Conservation (phyloP, 2,113 vertebrate species). For the Labrus mixtus region DNA sequence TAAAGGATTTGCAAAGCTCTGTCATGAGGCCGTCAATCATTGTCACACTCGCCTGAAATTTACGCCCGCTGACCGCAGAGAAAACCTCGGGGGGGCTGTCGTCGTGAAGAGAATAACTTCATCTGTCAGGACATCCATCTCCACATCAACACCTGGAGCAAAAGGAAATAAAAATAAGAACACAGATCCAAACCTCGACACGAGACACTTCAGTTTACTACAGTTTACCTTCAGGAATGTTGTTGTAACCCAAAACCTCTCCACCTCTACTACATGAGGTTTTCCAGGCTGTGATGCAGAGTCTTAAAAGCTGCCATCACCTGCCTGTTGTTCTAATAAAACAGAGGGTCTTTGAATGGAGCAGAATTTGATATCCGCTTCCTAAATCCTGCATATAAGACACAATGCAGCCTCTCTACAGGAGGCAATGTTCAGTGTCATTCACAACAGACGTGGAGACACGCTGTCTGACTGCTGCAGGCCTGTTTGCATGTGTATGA, state of each 20-base stretch:
- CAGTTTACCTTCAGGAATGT: conserved; percentile 67
- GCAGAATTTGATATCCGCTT: conserved; percentile 63
- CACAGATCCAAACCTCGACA: conserved; percentile 47
- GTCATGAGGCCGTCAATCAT: conserved; percentile 81
- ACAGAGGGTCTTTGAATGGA: conserved; percentile 51
- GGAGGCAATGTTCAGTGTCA: conserved; percentile 54
- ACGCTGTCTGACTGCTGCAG: conserved; percentile 65
- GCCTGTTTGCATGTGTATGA: conserved; percentile 61
- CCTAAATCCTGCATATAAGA: conserved; percentile 32
- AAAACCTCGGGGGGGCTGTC: conserved; percentile 36
- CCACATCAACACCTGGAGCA: conserved; percentile 65
- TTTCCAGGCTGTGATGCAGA: conserved; percentile 36
- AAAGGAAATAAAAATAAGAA: conserved; percentile 18
- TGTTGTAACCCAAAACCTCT: conserved; percentile 71
- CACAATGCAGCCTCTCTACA: conserved; percentile 66
- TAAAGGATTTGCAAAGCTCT: conserved; percentile 82
- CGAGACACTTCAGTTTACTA: conserved; percentile 70
- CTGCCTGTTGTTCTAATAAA: conserved; percentile 36
- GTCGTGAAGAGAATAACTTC: conserved; percentile 65
- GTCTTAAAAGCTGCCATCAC: conserved; percentile 49
- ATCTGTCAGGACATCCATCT: conserved; percentile 59
- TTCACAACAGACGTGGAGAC: conserved; percentile 57
- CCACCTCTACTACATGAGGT: conserved; percentile 33
- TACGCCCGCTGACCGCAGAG: conserved; percentile 49
- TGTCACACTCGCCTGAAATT: conserved; percentile 63